A percentile compares a stretch with the other conserved stretches of the same genome.
Evolutionary conservation across 2,797 vertebrate genomes (phyloP).

Genomic region (Megalops cyprinoides): DNA sequence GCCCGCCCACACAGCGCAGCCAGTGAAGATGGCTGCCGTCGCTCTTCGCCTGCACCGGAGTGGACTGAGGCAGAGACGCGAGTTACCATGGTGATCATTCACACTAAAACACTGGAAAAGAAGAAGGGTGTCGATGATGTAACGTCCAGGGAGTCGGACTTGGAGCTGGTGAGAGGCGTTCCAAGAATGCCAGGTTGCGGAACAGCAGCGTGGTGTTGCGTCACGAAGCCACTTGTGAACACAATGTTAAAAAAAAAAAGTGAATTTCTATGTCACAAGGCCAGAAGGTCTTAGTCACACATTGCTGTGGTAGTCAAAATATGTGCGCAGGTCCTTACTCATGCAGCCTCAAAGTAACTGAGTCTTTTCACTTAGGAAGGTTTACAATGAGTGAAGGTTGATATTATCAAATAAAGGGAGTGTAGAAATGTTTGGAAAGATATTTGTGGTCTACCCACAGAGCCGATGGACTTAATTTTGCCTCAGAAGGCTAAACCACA

Average conservation of each 20-base stretch:
- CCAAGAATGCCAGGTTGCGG: not conserved
- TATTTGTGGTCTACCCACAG: not conserved
- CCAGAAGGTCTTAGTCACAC: not conserved
- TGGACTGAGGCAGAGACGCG: constrained; percentile 75
- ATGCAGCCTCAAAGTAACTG: not conserved
- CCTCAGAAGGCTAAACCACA: constrained; percentile 35
- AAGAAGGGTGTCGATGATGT: constrained; percentile 80
- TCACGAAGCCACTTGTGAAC: not conserved
- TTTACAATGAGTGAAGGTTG: not conserved
- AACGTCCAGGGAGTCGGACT: constrained; percentile 70
- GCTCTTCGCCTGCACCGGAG: constrained; percentile 67
- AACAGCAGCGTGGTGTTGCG: not conserved
- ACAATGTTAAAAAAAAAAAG: too few species aligned
- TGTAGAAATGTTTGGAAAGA: not conserved
- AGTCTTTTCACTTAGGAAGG: not conserved
- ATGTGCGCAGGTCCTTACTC: not conserved
- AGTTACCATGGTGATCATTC: constrained; percentile 93
- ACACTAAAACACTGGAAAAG: constrained; percentile 86
- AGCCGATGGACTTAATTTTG: constrained; percentile 28
- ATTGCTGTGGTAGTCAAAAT: not conserved
- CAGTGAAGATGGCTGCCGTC: constrained; percentile 58
- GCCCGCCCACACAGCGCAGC: constrained; percentile 20
- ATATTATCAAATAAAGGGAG: not conserved
- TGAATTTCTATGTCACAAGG: not conserved
- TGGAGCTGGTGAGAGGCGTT: constrained; percentile 81